Base-by-base conservation (phyloP, 2,888 invertebrate genomes). In the Calliopum simillimum region DNA sequence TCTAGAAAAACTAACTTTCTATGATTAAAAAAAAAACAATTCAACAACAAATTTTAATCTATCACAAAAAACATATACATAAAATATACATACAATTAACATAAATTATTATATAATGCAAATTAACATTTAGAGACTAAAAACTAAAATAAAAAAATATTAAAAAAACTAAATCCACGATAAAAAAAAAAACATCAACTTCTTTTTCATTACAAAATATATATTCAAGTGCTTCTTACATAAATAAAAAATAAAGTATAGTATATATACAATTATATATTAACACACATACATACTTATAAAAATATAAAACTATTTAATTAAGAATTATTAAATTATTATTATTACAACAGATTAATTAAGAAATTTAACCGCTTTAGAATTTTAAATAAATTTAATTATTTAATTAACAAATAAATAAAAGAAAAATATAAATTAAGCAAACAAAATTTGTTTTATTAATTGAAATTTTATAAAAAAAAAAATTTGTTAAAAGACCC, bases 181-280 rank as follows among this genome's bases (percentile, higher is more conserved):
- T 74, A 73, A 75, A 73, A 72, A 71, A 73, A 74, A 73, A 71
- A 75, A 72, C 68, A 78, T 73, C 76, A 76, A 78, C 79, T 81
- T 82, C 79, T 82, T 85, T 82, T 82, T 80, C 80, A 83, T 83
- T 82, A 82, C 77, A 81, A 81, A 81, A 84, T 84, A 85, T 84
- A 84, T 85, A 85, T 85, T 85, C 85, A 85, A 85, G 85, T 85
- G 85, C 85, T 85, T 85, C 85, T 85, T 85, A 85, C 81, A 84
- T 84, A 84, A 85, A 84, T 77, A 79, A 79, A 82, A 21, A 61
- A 77, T 72, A 77, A 76, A 77, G 75, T 76, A 76, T 74, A 76
- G 79, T 73, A 74, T 75, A 79, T 76, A 79, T 68, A 53, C 2
- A 61, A 56, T 46, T 75, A 76, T 73, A 69, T 56, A 74, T 59